A percentile compares a stretch with the other conserved stretches of the same genome.
Evolutionary conservation across 2,888 invertebrate species (phyloP).

Genomic region (Dryobotodes eremita): DNA sequence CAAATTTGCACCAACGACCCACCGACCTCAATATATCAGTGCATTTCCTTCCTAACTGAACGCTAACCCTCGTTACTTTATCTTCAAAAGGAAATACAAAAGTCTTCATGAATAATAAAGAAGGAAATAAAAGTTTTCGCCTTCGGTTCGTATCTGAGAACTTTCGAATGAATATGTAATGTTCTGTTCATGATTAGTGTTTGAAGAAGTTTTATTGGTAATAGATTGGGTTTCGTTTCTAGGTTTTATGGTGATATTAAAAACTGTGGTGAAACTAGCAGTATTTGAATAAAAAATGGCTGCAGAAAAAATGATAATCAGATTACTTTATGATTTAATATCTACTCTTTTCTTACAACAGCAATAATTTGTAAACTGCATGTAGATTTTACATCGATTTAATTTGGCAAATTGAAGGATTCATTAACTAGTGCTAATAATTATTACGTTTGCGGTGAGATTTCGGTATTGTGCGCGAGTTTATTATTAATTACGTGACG

Average conservation of each 20-base stretch:
- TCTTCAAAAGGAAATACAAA: slow-evolving; percentile 62
- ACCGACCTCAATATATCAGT: slow-evolving; percentile 71
- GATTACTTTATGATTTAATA: no score
- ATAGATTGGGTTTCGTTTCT: slow-evolving; percentile 22
- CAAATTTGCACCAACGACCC: slow-evolving; percentile 45
- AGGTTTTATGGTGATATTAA: background rate
- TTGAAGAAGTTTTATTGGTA: slow-evolving; percentile 38
- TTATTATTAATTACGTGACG: no score
- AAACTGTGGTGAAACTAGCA: background rate
- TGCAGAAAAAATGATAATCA: background rate
- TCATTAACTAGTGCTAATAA: no score
- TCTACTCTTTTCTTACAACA: no score
- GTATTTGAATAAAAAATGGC: background rate
- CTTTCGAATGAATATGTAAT: slow-evolving; percentile 53
- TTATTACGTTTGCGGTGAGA: no score
- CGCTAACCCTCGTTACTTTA: slow-evolving; percentile 64
- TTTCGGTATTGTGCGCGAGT: no score
- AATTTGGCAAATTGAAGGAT: no score
- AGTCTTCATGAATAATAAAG: slow-evolving; percentile 68
- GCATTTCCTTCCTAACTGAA: slow-evolving; percentile 65
- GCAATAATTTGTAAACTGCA: no score
- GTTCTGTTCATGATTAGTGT: slow-evolving; percentile 46
- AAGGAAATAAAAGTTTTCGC: slow-evolving; percentile 53
- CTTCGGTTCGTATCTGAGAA: slow-evolving; percentile 34
- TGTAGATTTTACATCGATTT: no score